Percentiles rank a stretch among this genome's conserved stretches.
These are phyloP conservation scores for Drosophila sp. DNA, from an alignment of 1,140 invertebrate genomes.

Conservation along the genomic window DNA sequence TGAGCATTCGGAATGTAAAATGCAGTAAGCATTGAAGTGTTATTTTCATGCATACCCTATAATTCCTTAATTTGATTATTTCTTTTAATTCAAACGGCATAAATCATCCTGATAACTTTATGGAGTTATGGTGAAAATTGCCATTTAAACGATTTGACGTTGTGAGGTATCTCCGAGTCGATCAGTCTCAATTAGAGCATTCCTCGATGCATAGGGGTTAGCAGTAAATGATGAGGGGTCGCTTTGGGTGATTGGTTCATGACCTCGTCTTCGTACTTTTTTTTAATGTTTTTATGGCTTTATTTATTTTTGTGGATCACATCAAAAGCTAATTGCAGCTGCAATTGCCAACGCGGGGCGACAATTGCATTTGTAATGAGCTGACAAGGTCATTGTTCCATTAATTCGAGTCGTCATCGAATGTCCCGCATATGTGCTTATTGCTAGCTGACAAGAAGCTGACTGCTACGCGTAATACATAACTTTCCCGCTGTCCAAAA, in stretches of 20 bases:
- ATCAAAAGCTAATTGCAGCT: constrained; percentile 46
- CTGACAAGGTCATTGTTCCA: constrained; percentile 40
- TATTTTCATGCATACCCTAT: neutral
- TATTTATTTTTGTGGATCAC: constrained; percentile 8
- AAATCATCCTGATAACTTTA: neutral
- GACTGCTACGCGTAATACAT: constrained; percentile 18
- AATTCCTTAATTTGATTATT: too few relatives aligned
- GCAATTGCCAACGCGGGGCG: constrained; percentile 24
- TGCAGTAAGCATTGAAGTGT: too few relatives aligned
- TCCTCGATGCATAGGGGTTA: constrained; percentile 8
- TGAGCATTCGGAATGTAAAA: too few relatives aligned
- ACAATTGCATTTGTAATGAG: constrained; percentile 51
- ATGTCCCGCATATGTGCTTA: neutral
- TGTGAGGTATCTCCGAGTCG: constrained; percentile 3
- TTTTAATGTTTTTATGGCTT: neutral
- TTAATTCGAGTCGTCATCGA: constrained; percentile 21
- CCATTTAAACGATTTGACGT: neutral
- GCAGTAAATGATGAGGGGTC: neutral
- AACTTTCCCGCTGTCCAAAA: constrained; percentile 44
- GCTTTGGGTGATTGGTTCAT: constrained; percentile 39
- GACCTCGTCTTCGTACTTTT: constrained; percentile 39
- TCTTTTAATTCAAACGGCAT: neutral
- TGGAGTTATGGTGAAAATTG: neutral
- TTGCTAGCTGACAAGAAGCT: constrained; percentile 30
- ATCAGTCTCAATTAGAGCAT: constrained; percentile 2